Base-by-base conservation (phyloP, 2,888 invertebrate species). In the Leistus spinibarbis region DNA sequence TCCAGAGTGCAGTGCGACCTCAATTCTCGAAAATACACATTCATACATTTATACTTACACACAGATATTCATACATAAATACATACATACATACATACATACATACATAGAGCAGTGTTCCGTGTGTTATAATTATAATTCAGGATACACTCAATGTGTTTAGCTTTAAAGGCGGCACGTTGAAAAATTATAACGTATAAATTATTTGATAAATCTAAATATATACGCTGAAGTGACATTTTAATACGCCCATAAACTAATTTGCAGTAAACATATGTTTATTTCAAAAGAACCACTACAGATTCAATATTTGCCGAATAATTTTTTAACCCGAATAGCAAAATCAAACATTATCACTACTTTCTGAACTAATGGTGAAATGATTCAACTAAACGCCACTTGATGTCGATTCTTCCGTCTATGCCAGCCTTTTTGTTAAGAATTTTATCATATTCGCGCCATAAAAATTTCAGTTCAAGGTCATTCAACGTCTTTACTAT, bases 51-150 rank as follows among this genome's bases (percentile, higher is more conserved):
- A 24, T 24, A 24, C 24, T 4, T 24, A 40, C 40, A 40, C 13
- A 40, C 40, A 3, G 13, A 40, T 13, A 40, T 40, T 10, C 40
- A 40, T 40, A 24, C 24, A 24, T 24, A 24, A 3, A 24, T 24
- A 40, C 40, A 40, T 40, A 40, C 40, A 40, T 40, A 24, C 24
- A 24, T 24, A 24, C 24, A 24, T 24, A 40, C 40, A 40, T 40
- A 40, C 40, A 3, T 10, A 40, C 40, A 40, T 40, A 40, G 40
- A 40, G 5, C 40, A 40, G 65, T 56, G 72, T 72, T 72, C 72
- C 72, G 72, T 56, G 72, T 66, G 65, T 72, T 72, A 40, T 40
- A 72, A 72, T 72, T 72, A 66, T 72, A 72, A 72, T 72, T 66
- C 66, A 54, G 72, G 72, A 72, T 72, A 72, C 24, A 64, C 17